phyloP scores from a whole-genome alignment of 2,797 vertebrate species.

The Gorsachius magnificus region DNA sequence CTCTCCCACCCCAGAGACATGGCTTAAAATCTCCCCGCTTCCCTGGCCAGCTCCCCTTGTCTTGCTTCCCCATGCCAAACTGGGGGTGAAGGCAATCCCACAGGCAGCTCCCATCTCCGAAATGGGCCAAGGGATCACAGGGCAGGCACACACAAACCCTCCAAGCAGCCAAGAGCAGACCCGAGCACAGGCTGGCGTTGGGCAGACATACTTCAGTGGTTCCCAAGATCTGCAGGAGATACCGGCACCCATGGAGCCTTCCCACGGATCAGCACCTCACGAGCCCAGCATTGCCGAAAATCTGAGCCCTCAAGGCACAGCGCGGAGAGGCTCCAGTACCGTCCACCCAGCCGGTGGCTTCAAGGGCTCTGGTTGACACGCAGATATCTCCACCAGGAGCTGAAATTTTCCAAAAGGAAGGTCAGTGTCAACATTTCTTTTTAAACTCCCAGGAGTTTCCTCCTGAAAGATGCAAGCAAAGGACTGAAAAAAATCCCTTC shows the following conservation, averaged over 20 bases:
- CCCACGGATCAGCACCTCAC: fast-evolving
- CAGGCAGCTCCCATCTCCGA: fast-evolving
- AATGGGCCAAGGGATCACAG: fast-evolving
- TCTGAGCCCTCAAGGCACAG: background rate
- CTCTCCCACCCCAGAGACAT: background rate
- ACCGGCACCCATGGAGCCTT: background rate
- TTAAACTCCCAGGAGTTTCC: constrained; percentile 21
- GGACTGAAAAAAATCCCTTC: background rate
- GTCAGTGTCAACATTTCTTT: background rate
- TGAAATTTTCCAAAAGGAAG: background rate
- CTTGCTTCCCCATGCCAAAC: background rate
- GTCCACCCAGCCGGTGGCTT: background rate
- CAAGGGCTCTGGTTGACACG: background rate
- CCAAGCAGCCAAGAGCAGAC: background rate
- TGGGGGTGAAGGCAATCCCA: background rate
- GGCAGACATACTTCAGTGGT: background rate
- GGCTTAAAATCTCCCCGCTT: background rate
- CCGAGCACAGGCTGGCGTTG: background rate
- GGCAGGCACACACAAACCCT: background rate
- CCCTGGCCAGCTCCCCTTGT: fast-evolving
- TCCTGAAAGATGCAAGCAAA: background rate
- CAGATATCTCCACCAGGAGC: background rate
- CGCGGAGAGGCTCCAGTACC: background rate
- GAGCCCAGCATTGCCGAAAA: background rate
- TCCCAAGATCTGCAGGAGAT: constrained; percentile 16